Conservation (phyloP, 2,888 invertebrate species). For the Drosophila eohydei region DNA sequence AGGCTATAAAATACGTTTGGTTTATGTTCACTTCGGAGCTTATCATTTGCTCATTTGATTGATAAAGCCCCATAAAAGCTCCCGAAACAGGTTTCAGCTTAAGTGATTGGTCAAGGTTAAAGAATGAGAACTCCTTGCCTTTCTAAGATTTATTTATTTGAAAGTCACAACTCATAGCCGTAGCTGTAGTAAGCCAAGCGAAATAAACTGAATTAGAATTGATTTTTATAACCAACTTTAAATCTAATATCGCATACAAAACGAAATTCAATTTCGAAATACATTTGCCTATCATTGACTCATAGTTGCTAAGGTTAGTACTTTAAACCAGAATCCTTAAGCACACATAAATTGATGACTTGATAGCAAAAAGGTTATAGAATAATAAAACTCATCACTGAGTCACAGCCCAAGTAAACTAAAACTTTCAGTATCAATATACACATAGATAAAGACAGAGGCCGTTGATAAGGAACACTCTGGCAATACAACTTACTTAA, state of each 20-base stretch:
- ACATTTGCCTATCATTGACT: not conserved
- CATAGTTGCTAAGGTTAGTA: not conserved
- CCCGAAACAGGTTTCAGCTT: constrained; percentile 12
- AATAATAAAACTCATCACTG: constrained; percentile 10
- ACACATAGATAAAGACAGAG: not conserved
- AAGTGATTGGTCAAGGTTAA: constrained; percentile 12
- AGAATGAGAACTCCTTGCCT: constrained; percentile 36
- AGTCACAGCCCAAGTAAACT: constrained; percentile 24
- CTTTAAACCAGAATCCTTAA: not conserved
- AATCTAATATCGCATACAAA: not conserved
- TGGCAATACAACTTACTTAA: constrained; percentile 23
- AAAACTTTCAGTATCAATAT: not conserved
- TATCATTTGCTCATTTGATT: constrained; percentile 47
- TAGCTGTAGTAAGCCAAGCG: not conserved
- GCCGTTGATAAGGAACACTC: constrained; percentile 43
- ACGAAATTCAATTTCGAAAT: not conserved
- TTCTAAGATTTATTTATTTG: constrained; percentile 32
- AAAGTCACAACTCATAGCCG: not conserved
- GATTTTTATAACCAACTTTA: too few species aligned
- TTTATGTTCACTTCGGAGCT: constrained; percentile 34
- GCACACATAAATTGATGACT: not conserved
- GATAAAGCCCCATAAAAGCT: constrained; percentile 44
- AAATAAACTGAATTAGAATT: not conserved
- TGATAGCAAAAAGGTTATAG: not conserved
- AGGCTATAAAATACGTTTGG: constrained; percentile 26